Evolutionary conservation across 2,797 vertebrate species (phyloP).

Genomic region (Sarcophilus harrisii): DNA sequence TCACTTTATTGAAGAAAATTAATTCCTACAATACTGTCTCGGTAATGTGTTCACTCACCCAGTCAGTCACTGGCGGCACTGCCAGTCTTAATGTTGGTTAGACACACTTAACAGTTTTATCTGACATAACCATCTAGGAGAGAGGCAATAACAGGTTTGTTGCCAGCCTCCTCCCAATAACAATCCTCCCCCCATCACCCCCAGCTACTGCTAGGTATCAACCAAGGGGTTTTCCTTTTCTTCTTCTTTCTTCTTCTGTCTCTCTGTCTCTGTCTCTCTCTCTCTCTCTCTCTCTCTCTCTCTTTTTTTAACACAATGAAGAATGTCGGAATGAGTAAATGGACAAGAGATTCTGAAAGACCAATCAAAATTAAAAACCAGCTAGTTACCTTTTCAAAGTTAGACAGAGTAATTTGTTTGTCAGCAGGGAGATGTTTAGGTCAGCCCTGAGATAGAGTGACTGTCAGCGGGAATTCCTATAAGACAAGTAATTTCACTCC

Average conservation of each 20-base stretch:
- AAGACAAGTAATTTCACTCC: constrained; percentile 97
- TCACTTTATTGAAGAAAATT: constrained; percentile 97
- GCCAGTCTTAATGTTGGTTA: constrained; percentile 96
- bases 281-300: background rate
- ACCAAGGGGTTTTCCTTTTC: background rate
- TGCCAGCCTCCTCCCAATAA: constrained; percentile 38
- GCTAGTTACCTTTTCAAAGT: constrained; percentile 91
- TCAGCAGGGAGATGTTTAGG: constrained; percentile 92
- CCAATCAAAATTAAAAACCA: constrained; percentile 94
- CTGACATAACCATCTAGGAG: constrained; percentile 91
- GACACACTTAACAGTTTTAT: constrained; percentile 90
- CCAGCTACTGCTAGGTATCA: background rate
- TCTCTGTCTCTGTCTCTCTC: background rate
- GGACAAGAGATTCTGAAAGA: constrained; percentile 88
- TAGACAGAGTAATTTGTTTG: constrained; percentile 96
- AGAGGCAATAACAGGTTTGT: constrained; percentile 81
- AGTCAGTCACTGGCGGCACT: constrained; percentile 89
- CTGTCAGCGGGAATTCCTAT: constrained; percentile 94
- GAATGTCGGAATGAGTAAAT: constrained; percentile 81
- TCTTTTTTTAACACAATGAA: constrained; percentile 61
- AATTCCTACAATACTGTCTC: constrained; percentile 94
- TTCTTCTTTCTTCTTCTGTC: background rate
- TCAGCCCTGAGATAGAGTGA: constrained; percentile 88
- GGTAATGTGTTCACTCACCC: constrained; percentile 95
- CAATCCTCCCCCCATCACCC: background rate